Conservation (phyloP, 2,797 vertebrate genomes). For the Chelmon rostratus region DNA sequence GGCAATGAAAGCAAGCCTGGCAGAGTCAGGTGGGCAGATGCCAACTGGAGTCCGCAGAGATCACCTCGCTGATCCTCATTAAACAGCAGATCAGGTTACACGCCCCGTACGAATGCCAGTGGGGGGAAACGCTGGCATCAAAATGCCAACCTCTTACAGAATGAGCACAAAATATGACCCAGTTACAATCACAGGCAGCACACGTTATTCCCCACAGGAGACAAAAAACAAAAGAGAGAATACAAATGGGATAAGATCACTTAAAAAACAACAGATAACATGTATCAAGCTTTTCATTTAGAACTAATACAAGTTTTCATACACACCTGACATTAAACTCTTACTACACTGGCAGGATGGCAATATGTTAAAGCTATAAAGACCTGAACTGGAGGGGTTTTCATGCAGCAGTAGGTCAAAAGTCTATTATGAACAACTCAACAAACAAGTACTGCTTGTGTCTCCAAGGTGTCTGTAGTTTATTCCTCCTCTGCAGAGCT, state of each 20-base stretch:
- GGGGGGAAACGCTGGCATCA: constrained; percentile 29
- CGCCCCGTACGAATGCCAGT: constrained; percentile 36
- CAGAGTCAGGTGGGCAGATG: constrained; percentile 53
- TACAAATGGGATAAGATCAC: background rate
- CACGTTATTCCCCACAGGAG: constrained; percentile 18
- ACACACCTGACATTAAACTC: background rate
- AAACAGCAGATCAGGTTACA: constrained; percentile 72
- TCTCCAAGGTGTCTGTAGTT: background rate
- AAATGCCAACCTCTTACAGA: constrained; percentile 60
- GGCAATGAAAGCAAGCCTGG: constrained; percentile 43
- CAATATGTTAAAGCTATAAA: background rate
- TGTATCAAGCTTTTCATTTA: background rate
- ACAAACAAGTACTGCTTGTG: background rate
- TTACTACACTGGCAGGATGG: background rate
- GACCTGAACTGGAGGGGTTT: background rate
- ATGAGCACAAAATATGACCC: constrained; percentile 49
- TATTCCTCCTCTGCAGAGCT: background rate
- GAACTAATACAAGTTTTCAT: background rate
- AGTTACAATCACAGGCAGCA: constrained; percentile 49
- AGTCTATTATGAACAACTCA: background rate
- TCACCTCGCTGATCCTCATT: constrained; percentile 64
- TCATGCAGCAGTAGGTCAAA: background rate
- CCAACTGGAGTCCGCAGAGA: constrained; percentile 60
- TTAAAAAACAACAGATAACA: background rate
- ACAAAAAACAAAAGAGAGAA: constrained; percentile 21